Percentiles rank a stretch among this genome's conserved stretches.
phyloP scores from a whole-genome alignment of 2,888 invertebrate genomes.

The Leptinotarsa tumamoca region DNA sequence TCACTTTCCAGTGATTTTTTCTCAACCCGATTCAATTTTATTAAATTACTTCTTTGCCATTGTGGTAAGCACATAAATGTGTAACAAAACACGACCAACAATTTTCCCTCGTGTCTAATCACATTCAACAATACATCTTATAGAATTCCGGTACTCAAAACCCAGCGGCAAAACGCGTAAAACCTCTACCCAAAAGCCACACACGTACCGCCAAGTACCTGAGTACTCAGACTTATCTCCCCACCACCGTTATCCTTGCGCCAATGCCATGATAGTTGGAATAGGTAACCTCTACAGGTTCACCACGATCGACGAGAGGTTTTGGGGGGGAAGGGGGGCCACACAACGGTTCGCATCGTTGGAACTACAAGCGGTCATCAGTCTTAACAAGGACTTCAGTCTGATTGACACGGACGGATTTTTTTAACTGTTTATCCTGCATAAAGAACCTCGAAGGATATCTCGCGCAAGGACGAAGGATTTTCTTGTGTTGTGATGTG shows the following conservation, averaged over 20 bases:
- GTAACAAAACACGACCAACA: no score
- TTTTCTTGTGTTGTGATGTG: constrained; percentile 38
- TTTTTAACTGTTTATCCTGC: constrained; percentile 27
- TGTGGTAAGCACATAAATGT: no score
- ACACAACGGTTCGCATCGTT: constrained; percentile 61
- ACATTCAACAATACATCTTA: not conserved
- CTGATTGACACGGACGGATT: constrained; percentile 53
- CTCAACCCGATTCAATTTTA: no score
- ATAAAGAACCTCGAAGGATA: constrained; percentile 6
- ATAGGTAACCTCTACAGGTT: constrained; percentile 63
- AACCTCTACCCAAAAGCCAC: constrained; percentile 15
- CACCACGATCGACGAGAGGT: constrained; percentile 52
- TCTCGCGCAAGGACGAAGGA: constrained; percentile 30
- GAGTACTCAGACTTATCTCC: constrained; percentile 32
- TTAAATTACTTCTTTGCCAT: no score
- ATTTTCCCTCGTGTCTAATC: not conserved
- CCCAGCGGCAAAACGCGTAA: constrained; percentile 11
- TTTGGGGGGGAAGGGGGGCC: constrained; percentile 53
- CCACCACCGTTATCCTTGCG: constrained; percentile 42
- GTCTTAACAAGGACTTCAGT: constrained; percentile 64
- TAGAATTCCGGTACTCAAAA: constrained; percentile 1
- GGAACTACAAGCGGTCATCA: constrained; percentile 65
- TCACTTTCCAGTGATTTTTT: no score
- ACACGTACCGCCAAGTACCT: constrained; percentile 31
- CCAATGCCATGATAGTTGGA: constrained; percentile 61